Conservation (phyloP, 2,888 invertebrate genomes). For the Apotomis capreana region DNA sequence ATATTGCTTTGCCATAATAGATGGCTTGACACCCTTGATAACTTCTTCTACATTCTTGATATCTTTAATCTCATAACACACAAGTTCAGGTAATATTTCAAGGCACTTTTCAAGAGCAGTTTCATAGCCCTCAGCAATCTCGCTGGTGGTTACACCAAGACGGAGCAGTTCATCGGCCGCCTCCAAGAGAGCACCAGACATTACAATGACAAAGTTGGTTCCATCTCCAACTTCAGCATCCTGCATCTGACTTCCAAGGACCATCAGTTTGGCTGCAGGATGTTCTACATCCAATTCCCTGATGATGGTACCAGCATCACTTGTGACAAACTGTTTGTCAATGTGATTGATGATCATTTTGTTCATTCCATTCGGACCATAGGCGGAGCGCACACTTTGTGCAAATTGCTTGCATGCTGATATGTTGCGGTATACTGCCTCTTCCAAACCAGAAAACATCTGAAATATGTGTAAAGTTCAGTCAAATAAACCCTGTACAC, state of each 20-base stretch:
- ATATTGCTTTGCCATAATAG: conserved; percentile 99
- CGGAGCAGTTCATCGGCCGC: conserved; percentile 95
- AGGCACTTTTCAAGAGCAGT: conserved; percentile 93
- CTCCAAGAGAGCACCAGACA: conserved; percentile 96
- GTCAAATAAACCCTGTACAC: background rate
- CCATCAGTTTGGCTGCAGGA: conserved; percentile 98
- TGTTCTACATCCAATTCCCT: conserved; percentile 98
- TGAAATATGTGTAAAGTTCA: conserved; percentile 54
- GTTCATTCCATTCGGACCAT: conserved; percentile 99
- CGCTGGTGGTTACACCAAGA: conserved; percentile 97
- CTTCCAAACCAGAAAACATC: conserved; percentile 96
- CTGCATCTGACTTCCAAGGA: conserved; percentile 98
- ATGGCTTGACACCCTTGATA: conserved; percentile 88
- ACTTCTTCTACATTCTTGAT: conserved; percentile 87
- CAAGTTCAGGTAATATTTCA: conserved; percentile 93
- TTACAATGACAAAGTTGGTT: conserved; percentile 98
- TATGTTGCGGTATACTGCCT: conserved; percentile 98
- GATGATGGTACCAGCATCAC: conserved; percentile 99
- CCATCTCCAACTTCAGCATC: conserved; percentile 99
- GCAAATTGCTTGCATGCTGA: conserved; percentile 98
- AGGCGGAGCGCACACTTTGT: conserved; percentile 96
- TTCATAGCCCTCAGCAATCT: conserved; percentile 98
- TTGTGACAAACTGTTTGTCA: conserved; percentile 99
- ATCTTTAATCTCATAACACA: conserved; percentile 90
- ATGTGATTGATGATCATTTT: conserved; percentile 99